Conservation (phyloP, 2,113 vertebrate genomes). For the Ceyx cyanopectus region DNA sequence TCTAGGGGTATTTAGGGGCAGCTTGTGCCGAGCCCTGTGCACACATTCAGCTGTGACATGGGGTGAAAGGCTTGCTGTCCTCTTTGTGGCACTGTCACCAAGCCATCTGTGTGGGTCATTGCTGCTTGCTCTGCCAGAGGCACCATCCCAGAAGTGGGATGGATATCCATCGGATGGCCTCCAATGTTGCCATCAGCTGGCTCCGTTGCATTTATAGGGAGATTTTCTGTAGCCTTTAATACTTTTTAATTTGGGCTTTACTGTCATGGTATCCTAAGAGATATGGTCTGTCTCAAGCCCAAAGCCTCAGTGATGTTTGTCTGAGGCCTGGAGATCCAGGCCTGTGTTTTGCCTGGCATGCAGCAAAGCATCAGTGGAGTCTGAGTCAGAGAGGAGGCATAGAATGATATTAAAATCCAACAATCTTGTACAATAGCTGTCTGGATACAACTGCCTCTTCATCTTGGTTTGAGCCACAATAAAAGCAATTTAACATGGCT, state of each 20-base stretch:
- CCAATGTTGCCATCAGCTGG: too few species aligned
- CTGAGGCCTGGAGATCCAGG: background rate
- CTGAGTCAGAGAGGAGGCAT: background rate
- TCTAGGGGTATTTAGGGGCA: background rate
- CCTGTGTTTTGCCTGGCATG: background rate
- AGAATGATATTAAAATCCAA: background rate
- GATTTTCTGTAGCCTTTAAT: background rate
- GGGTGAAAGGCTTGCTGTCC: background rate
- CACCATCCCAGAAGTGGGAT: background rate
- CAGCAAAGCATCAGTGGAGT: background rate
- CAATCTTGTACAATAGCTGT: background rate
- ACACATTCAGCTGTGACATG: accelerated
- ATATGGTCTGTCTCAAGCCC: accelerated
- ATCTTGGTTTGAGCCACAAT: background rate
- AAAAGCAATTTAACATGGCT: background rate
- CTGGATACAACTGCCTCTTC: background rate
- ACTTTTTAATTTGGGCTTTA: background rate
- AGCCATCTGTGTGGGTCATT: accelerated
- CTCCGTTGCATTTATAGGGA: background rate
- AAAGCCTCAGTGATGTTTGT: accelerated
- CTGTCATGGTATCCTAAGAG: background rate
- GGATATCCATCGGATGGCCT: background rate
- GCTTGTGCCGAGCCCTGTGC: background rate
- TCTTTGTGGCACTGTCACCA: background rate
- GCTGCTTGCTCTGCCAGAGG: background rate